These are phyloP conservation scores for Brachyptera risi DNA, from an alignment of 2,888 invertebrate species.

Conservation along the genomic window DNA sequence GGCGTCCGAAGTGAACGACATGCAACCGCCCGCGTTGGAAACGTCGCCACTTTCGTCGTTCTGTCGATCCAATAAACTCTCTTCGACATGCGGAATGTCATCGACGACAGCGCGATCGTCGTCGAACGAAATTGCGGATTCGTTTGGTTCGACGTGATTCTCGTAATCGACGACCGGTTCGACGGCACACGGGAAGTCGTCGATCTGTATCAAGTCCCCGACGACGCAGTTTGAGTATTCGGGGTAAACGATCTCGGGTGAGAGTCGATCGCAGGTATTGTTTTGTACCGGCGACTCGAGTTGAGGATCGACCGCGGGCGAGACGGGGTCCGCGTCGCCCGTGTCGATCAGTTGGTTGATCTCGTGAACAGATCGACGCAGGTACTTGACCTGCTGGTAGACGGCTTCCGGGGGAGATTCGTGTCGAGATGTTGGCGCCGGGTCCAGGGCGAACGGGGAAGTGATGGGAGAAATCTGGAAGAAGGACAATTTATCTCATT, in stretches of 20 bases:
- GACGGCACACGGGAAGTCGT: not conserved
- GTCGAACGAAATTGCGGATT: not conserved
- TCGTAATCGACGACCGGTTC: not conserved
- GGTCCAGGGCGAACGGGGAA: not conserved
- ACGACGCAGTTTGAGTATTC: not conserved
- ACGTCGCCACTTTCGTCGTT: too few relatives aligned
- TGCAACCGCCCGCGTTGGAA: not conserved
- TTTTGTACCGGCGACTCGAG: too few relatives aligned
- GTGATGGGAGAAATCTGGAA: not conserved
- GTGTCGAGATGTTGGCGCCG: not conserved
- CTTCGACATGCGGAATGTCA: not conserved
- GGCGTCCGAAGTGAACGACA: not conserved
- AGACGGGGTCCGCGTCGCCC: not conserved
- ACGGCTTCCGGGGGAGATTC: slow-evolving; percentile 45
- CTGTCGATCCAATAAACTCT: too few relatives aligned
- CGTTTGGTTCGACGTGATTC: not conserved
- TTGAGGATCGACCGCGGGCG: too few relatives aligned
- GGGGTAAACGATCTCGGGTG: not conserved
- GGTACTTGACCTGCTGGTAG: slow-evolving; percentile 74
- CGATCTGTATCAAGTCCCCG: not conserved
- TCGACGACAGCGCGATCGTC: too few relatives aligned
- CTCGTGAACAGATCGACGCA: slow-evolving; percentile 67
- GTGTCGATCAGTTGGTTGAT: slow-evolving; percentile 57
- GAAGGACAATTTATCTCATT: too few relatives aligned
- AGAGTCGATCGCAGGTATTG: too few relatives aligned